Conservation (phyloP, 2,888 invertebrate genomes). For the Orgyia antiqua region DNA sequence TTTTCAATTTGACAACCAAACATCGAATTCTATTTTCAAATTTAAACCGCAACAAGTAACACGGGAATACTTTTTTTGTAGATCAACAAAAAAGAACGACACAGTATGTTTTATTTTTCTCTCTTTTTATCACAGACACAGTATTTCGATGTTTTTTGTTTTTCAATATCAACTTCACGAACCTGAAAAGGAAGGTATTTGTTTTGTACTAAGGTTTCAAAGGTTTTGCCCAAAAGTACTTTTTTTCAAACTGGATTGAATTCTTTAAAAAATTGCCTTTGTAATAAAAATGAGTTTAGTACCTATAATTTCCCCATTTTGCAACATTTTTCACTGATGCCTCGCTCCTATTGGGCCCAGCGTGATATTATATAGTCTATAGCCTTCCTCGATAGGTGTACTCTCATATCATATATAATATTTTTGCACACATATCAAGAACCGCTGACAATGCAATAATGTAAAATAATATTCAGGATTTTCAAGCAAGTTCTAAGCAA, state of each 20-base stretch:
- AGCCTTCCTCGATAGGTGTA: too few relatives aligned
- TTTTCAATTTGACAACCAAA: conserved; percentile 56
- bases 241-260: conserved; percentile 9
- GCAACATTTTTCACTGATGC: too few relatives aligned
- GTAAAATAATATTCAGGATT: too few relatives aligned
- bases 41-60: conserved; percentile 57
- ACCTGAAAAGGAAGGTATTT: conserved; percentile 37
- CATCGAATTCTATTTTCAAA: conserved; percentile 57
- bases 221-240: conserved; percentile 25
- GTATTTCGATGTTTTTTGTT: conserved; percentile 42
- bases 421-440: too few relatives aligned
- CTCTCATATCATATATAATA: too few relatives aligned
- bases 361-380: too few relatives aligned
- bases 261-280: not conserved
- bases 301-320: too few relatives aligned
- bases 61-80: conserved; percentile 37
- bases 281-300: too few relatives aligned
- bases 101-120: conserved; percentile 29
- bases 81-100: conserved; percentile 25
- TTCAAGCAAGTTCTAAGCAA: too few relatives aligned
- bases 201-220: conserved; percentile 10
- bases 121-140: conserved; percentile 53
- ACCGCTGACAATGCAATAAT: too few relatives aligned
- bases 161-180: conserved; percentile 10
- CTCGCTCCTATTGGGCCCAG: too few relatives aligned